Percentiles rank a stretch among this genome's conserved stretches.
Evolutionary conservation across 1,140 invertebrate species (phyloP).

Genomic region (Solenopsis fugax): DNA sequence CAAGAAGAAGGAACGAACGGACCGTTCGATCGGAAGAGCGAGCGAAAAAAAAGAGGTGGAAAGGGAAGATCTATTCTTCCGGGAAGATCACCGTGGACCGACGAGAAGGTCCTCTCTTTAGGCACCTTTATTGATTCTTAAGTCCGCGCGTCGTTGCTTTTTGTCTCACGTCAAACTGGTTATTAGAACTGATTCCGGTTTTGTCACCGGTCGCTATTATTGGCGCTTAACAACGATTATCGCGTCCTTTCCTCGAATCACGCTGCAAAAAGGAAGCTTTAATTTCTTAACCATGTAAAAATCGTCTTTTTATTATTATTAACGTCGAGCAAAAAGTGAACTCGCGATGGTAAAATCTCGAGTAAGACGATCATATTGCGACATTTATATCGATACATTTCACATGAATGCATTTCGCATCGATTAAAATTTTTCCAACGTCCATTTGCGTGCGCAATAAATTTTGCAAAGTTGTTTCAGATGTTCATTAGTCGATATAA

Average conservation of each 20-base stretch:
- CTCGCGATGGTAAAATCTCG: neutral
- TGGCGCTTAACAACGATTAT: constrained; percentile 66
- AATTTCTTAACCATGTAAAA: constrained; percentile 65
- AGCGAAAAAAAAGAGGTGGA: constrained; percentile 2
- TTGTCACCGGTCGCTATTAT: constrained; percentile 62
- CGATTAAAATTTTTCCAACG: neutral
- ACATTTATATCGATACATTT: neutral
- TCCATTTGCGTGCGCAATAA: neutral
- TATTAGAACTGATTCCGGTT: constrained; percentile 72
- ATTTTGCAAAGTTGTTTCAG: neutral
- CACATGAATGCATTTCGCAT: neutral
- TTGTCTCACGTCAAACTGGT: constrained; percentile 63
- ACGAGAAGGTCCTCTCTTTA: constrained; percentile 23
- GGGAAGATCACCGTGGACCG: constrained; percentile 45
- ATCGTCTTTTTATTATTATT: constrained; percentile 21
- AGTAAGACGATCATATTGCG: neutral
- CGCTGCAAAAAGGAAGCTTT: constrained; percentile 22
- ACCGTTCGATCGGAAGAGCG: neutral
- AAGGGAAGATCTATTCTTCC: constrained; percentile 45
- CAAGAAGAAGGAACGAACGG: neutral
- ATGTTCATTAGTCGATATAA: neutral
- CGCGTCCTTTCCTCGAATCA: constrained; percentile 52
- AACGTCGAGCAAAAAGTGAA: neutral
- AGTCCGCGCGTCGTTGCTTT: constrained; percentile 48
- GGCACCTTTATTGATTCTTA: constrained; percentile 67